Conservation (phyloP, 2,797 vertebrate species). For the Trematomus bernacchii region DNA sequence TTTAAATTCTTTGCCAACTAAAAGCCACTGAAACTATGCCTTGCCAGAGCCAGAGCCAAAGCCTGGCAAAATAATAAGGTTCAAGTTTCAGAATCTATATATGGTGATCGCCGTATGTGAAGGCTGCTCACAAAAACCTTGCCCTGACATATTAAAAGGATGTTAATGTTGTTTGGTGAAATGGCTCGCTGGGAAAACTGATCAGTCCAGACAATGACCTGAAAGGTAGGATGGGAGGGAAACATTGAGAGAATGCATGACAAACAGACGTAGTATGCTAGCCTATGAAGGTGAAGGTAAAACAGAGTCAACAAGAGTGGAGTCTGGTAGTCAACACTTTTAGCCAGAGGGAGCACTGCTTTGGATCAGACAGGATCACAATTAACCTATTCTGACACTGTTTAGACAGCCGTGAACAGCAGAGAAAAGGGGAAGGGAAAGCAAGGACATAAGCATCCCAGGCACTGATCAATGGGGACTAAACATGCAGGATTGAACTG, state of each 20-base stretch:
- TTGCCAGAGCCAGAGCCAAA: slow-evolving; percentile 19
- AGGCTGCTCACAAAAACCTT: slow-evolving; percentile 14
- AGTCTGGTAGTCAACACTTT: slow-evolving; percentile 42
- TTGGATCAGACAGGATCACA: slow-evolving; percentile 48
- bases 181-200: neutral
- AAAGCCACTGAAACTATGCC: slow-evolving; percentile 30
- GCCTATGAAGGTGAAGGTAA: slow-evolving; percentile 57
- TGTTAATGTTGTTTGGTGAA: neutral
- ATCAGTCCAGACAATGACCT: slow-evolving; percentile 8
- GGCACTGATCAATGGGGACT: slow-evolving; percentile 37
- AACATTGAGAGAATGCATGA: neutral
- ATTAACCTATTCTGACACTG: slow-evolving; percentile 65
- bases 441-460: slow-evolving; percentile 33
- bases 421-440: slow-evolving; percentile 25
- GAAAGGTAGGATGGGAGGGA: neutral
- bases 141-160: neutral
- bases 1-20: slow-evolving; percentile 39
- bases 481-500: slow-evolving; percentile 13
- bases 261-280: slow-evolving; percentile 45
- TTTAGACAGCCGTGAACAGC: slow-evolving; percentile 52
- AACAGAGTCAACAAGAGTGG: slow-evolving; percentile 32
- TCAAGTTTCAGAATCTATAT: slow-evolving; percentile 34
- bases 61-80: slow-evolving; percentile 27
- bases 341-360: slow-evolving; percentile 48
- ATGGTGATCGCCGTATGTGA: slow-evolving; percentile 8